Evolutionary conservation across 2,888 invertebrate genomes (phyloP), one percentile per base, ranked within the genome.

Genomic region (Megaustenia siamemsis): DNA sequence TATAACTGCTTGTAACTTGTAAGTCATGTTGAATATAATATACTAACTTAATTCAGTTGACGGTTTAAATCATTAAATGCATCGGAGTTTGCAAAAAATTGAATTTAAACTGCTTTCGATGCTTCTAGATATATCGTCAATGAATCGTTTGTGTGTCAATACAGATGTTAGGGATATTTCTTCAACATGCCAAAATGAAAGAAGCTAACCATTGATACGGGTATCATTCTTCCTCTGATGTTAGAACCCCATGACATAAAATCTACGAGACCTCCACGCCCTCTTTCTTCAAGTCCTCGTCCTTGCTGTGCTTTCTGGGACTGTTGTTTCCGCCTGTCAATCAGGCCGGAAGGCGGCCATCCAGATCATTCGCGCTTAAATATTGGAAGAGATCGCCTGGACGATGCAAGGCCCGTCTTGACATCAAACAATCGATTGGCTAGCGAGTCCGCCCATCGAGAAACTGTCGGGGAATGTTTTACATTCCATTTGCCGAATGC

Each of bases 301-400:
- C 18, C 53, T 32, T 35, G 56, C 12, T 18, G 18, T 15, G 38
- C 0, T 53, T 35, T 21, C 24, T 28, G 35, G 38, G 35, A 56
- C 18, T 56, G 53, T 56, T 49, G 56, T 49, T 60, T 45, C 63
- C 40, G 68, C 49, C 80, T 80, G 80, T 49, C 80, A 80, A 66
- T 80, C 80, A 49, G 35, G 35, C 28, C 3, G 12, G 80, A 53
- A 80, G 80, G 69, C 80, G 80, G 45, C 53, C 68, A 80, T 43
- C 68, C 80, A 80, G 69, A 80, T 80, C 68, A 80, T 80, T 80
- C 49, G 49, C 49, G 80, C 80, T 80, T 66, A 80, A 80, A 80
- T 80, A 80, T 80, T 80, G 80, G 80, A 43, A 69, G 68, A 80
- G 43, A 80, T 69, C 49, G 45, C 63, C 63, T 24, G 8, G 32